Percentiles rank a stretch among this genome's conserved stretches.
phyloP scores from a whole-genome alignment of 2,797 vertebrate genomes.

The Danio choprae region DNA sequence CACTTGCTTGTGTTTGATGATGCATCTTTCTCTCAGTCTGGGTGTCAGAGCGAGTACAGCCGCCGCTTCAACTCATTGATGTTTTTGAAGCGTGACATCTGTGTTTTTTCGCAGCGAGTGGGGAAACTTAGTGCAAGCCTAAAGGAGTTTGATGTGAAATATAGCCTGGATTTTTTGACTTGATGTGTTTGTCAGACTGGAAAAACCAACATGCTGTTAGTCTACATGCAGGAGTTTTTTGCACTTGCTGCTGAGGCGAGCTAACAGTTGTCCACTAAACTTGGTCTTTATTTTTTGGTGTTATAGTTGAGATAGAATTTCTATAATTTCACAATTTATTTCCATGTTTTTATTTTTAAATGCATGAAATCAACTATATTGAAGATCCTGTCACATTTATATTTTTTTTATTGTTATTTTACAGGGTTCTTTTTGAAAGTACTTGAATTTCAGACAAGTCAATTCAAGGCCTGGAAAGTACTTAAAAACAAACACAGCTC shows the following conservation, averaged over 20 bases:
- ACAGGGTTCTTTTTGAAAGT: too few relatives aligned
- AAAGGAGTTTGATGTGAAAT: slow-evolving; percentile 17
- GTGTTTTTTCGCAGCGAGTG: slow-evolving; percentile 23
- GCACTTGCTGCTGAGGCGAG: slow-evolving; percentile 14
- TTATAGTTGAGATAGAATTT: background rate
- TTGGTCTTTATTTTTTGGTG: slow-evolving; percentile 2
- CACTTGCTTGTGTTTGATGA: slow-evolving; percentile 59
- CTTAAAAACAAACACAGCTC: too few relatives aligned
- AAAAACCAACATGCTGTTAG: slow-evolving; percentile 23
- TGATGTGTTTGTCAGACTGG: slow-evolving; percentile 19
- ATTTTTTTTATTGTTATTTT: too few relatives aligned
- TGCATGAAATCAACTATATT: too few relatives aligned
- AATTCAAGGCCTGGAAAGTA: too few relatives aligned
- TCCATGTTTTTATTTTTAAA: background rate
- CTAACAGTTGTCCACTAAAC: slow-evolving; percentile 5
- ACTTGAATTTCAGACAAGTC: too few relatives aligned
- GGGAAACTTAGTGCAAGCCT: slow-evolving; percentile 14
- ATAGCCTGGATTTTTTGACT: slow-evolving; percentile 35
- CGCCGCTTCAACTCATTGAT: slow-evolving; percentile 18
- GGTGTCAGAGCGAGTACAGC: slow-evolving; percentile 21
- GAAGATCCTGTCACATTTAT: too few relatives aligned
- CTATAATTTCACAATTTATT: background rate
- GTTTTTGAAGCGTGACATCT: slow-evolving; percentile 24
- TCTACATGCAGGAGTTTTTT: slow-evolving; percentile 10
- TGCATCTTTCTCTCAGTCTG: slow-evolving; percentile 7